Evolutionary conservation across 2,797 vertebrate species (phyloP).

Genomic region (Sebastes trivittatus): DNA sequence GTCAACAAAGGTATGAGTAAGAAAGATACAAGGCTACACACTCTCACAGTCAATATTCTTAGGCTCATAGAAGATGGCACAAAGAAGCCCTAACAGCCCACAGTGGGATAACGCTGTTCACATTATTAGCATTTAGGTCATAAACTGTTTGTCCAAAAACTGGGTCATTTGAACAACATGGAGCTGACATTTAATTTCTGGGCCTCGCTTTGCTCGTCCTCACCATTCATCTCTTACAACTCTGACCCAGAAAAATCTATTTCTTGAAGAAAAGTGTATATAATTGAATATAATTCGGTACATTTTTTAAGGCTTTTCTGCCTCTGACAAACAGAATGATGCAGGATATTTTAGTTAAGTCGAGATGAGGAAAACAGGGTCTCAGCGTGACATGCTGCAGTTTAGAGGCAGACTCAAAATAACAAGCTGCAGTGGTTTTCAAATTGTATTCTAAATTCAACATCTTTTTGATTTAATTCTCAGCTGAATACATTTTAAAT

Average conservation of each 20-base stretch:
- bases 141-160: slow-evolving; percentile 1
- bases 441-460: neutral
- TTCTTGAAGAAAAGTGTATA: neutral
- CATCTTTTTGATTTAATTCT: neutral
- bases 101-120: neutral
- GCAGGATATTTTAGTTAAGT: neutral
- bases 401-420: neutral
- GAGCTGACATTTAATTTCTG: neutral
- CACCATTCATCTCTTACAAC: neutral
- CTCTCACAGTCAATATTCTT: neutral
- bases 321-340: neutral
- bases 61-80: neutral
- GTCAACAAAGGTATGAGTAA: neutral
- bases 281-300: neutral
- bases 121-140: slow-evolving; percentile 4
- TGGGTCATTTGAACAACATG: slow-evolving; percentile 28
- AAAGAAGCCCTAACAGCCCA: neutral
- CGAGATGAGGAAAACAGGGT: neutral
- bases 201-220: neutral
- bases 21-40: neutral
- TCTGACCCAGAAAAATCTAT: neutral
- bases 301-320: neutral
- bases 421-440: neutral
- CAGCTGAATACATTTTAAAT: neutral
- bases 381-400: neutral